Percentiles rank a stretch among this genome's conserved stretches.
Evolutionary conservation across 2,888 invertebrate species (phyloP).

Genomic region (Plutella xylostella): DNA sequence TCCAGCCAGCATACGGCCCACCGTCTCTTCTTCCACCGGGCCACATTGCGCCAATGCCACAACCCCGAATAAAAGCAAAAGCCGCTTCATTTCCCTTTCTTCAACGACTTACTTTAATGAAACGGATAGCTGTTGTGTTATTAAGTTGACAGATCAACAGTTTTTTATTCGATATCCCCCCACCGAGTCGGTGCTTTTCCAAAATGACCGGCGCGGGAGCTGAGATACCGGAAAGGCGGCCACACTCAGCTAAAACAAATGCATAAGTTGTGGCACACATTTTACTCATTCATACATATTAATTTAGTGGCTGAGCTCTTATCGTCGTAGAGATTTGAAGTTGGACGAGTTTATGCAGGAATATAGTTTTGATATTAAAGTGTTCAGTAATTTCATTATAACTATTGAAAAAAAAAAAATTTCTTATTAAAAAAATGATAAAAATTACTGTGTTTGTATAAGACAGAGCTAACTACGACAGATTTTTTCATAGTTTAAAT

Average conservation of each 20-base stretch:
- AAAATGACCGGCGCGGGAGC: slow-evolving; percentile 26
- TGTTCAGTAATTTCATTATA: too few relatives aligned
- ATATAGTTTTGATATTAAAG: slow-evolving; percentile 10
- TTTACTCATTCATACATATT: slow-evolving; percentile 51
- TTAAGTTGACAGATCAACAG: slow-evolving; percentile 46
- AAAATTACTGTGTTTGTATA: too few relatives aligned
- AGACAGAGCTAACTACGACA: too few relatives aligned
- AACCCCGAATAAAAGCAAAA: slow-evolving; percentile 42
- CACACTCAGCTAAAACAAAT: background rate
- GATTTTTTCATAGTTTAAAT: too few relatives aligned
- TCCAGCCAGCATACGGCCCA: slow-evolving; percentile 36
- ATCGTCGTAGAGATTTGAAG: background rate
- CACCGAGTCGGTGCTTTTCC: slow-evolving; percentile 35
- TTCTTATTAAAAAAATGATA: too few relatives aligned
- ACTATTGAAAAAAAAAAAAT: too few relatives aligned
- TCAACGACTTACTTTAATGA: slow-evolving; percentile 34
- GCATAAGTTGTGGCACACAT: slow-evolving; percentile 38
- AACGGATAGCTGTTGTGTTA: slow-evolving; percentile 51
- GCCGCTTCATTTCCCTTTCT: slow-evolving; percentile 43
- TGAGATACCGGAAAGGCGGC: background rate
- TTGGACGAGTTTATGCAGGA: slow-evolving; percentile 32
- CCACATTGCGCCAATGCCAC: slow-evolving; percentile 36
- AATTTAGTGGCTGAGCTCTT: slow-evolving; percentile 24
- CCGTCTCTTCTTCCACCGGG: slow-evolving; percentile 47
- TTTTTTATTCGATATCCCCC: slow-evolving; percentile 61